These are phyloP conservation scores for Cataglyphis livida DNA, from an alignment of 2,888 invertebrate genomes.

Conservation along the genomic window DNA sequence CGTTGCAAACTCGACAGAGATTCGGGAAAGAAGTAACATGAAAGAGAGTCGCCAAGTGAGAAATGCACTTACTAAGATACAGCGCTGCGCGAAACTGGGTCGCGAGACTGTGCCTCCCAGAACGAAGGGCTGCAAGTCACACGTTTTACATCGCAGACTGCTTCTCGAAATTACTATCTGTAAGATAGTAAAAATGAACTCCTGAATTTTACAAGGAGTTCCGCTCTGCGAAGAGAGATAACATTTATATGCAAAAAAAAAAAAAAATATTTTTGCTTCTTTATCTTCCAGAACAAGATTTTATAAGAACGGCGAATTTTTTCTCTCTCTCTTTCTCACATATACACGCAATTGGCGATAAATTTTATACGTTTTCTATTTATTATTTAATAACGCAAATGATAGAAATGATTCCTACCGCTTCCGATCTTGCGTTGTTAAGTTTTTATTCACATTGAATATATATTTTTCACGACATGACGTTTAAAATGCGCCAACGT, in stretches of 20 bases:
- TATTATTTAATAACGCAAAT: neutral
- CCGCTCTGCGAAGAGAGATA: neutral
- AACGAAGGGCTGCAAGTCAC: constrained; percentile 8
- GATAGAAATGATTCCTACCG: neutral
- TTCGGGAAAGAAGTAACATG: constrained; percentile 28
- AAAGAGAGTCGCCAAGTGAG: constrained; percentile 13
- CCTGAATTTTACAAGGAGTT: too few species aligned
- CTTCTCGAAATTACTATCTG: constrained; percentile 30
- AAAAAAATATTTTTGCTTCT: neutral
- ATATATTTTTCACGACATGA: neutral
- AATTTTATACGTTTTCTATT: neutral
- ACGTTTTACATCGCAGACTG: constrained; percentile 9
- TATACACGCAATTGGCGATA: neutral
- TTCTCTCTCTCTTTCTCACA: neutral
- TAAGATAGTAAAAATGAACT: neutral
- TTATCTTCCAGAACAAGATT: neutral
- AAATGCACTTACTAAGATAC: constrained; percentile 34
- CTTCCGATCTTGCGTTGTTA: neutral
- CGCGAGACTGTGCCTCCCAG: constrained; percentile 24
- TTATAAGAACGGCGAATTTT: neutral
- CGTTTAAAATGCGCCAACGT: constrained; percentile 3
- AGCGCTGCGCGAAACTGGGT: constrained; percentile 48
- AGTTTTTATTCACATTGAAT: neutral
- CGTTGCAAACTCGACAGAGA: constrained; percentile 16
- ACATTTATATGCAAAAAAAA: neutral